Base-by-base conservation (phyloP, 2,113 vertebrate genomes). In the Megaceryle maxima region DNA sequence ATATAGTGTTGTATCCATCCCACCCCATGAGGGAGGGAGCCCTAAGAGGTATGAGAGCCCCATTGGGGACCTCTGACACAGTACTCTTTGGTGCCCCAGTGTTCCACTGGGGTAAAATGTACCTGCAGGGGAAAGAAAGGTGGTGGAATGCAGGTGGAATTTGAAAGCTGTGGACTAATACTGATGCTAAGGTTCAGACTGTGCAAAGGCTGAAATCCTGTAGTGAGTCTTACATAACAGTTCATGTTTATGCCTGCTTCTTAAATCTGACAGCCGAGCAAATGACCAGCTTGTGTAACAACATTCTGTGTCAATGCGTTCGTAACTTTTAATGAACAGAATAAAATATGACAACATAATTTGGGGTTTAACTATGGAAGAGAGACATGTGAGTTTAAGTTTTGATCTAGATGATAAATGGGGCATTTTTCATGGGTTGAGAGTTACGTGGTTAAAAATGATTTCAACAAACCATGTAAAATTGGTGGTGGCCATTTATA, bases 401-500 rank as follows among this genome's bases (percentile, higher is more conserved):
- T 73, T 96, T 97, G 41, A 90, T 84, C 48, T 74, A 60, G 16
- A 59, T 95, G 73, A 95, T 64, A 96, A 97, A 82, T 59, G 53
- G 29, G 76, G 44, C 11, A 39, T 95, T 94, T n/a, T 67, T 97
- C 75, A 56, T 89, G 26, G 86, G 80, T 77, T 96, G 88, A 78
- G 80, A 59, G 46, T 93, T 78, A 86, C 31, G 39, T 90, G 66
- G 69, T 94, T 94, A 95, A 97, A 97, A 97, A 92, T 68, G 0
- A 94, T 92, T 96, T 94, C 89, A 92, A 90, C 73, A 87, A 73
- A 87, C 81, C 90, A 15, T 75, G 48, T 88, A 92, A 96, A 96
- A 96, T 89, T 90, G 66, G 85, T 83, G 78, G 51, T 92, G 75
- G 59, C 48, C 55, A 70, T 93, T 96, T 97, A 83, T 96, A 95